Evolutionary conservation across 1,140 invertebrate genomes (phyloP).

Genomic region (Drosophila pectinifera): DNA sequence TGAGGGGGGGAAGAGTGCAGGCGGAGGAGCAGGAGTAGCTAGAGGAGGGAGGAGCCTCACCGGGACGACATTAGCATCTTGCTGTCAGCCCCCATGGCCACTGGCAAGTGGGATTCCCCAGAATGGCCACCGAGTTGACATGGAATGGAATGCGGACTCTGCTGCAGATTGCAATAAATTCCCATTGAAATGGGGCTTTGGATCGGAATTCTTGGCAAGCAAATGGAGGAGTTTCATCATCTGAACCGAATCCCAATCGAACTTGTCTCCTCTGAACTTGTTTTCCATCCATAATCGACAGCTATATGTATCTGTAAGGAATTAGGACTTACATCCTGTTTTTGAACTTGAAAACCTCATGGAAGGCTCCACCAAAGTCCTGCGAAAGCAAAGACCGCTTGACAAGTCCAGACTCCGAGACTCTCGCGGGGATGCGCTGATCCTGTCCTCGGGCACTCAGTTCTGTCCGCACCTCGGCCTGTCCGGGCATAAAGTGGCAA

Average conservation of each 20-base stretch:
- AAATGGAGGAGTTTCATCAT: no score
- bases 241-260: no score
- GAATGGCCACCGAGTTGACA: background rate
- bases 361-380: background rate
- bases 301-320: no score
- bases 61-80: conserved; percentile 14
- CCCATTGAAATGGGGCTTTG: background rate
- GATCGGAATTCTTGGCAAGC: background rate
- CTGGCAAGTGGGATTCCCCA: background rate
- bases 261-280: background rate
- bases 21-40: background rate
- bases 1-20: background rate
- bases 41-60: background rate
- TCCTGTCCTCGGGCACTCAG: background rate
- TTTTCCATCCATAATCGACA: no score
- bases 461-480: conserved; percentile 18
- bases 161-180: conserved; percentile 14
- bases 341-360: no score
- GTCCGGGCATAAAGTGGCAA: conserved; percentile 37
- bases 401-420: conserved; percentile 9
- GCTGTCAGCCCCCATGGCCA: background rate
- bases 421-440: background rate
- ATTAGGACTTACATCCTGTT: background rate
- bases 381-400: conserved; percentile 17
- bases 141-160: conserved; percentile 5